A percentile compares a stretch with the other conserved stretches of the same genome.
These are phyloP conservation scores for Chamaea fasciata DNA, from an alignment of 2,113 vertebrate species.

Conservation along the genomic window DNA sequence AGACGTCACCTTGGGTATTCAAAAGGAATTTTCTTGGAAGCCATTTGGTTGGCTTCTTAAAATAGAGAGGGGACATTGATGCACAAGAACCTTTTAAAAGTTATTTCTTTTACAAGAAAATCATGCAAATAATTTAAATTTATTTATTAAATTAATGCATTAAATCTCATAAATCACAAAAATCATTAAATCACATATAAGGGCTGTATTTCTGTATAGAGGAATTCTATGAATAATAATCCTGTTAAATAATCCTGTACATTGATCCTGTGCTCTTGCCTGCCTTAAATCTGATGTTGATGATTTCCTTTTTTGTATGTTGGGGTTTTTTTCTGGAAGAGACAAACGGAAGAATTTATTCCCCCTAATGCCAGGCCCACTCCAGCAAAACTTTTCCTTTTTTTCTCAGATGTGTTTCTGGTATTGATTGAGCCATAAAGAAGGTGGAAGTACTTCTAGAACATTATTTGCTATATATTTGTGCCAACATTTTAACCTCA, in stretches of 20 bases:
- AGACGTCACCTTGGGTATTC: not conserved
- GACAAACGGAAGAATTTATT: not conserved
- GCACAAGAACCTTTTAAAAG: not conserved
- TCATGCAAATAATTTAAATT: not conserved
- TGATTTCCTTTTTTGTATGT: rapidly evolving
- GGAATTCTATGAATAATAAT: not conserved
- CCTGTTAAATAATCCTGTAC: not conserved
- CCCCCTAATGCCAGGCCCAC: not conserved
- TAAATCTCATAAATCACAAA: no score
- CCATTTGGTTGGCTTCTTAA: not conserved
- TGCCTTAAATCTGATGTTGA: not conserved
- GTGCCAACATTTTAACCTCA: not conserved
- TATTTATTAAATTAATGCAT: no score
- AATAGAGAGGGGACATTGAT: rapidly evolving
- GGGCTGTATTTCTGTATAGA: not conserved
- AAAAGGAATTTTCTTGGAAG: not conserved
- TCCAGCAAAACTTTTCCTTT: not conserved
- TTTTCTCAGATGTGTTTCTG: not conserved
- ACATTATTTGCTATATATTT: not conserved
- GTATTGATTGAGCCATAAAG: not conserved
- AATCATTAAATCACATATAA: not conserved
- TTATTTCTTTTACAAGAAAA: not conserved
- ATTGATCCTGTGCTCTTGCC: not conserved
- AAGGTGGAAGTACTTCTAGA: not conserved
- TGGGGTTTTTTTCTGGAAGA: not conserved